Evolutionary conservation across 1,140 invertebrate genomes (phyloP).

Genomic region (Drosophila auraria): DNA sequence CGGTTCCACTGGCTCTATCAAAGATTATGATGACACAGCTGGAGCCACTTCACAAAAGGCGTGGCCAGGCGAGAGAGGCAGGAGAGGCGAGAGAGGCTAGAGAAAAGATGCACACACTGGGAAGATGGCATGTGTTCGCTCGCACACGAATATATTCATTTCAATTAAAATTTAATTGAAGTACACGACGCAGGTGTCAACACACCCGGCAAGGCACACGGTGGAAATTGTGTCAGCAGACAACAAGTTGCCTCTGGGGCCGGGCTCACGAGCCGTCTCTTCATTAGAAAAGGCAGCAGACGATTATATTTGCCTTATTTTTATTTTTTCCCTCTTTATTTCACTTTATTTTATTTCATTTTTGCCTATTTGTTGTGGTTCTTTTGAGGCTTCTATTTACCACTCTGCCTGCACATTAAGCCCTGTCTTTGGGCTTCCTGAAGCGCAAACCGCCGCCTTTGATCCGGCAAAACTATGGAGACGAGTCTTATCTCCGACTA

Average conservation of each 20-base stretch:
- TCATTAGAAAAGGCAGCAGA: slow-evolving; percentile 63
- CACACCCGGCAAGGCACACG: slow-evolving; percentile 41
- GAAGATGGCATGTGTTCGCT: slow-evolving; percentile 20
- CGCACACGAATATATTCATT: slow-evolving; percentile 67
- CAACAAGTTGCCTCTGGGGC: slow-evolving; percentile 49
- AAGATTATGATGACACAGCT: slow-evolving; percentile 57
- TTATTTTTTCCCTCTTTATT: slow-evolving; percentile 26
- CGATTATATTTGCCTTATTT: slow-evolving; percentile 58
- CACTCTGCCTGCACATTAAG: slow-evolving; percentile 10
- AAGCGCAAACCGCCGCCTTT: slow-evolving; percentile 49
- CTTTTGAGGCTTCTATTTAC: slow-evolving; percentile 4
- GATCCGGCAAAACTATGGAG: slow-evolving; percentile 27
- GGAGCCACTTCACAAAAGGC: slow-evolving; percentile 55
- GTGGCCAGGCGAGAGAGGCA: background rate
- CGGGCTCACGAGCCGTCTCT: slow-evolving; percentile 26
- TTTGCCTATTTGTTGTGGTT: slow-evolving; percentile 44
- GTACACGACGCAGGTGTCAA: slow-evolving; percentile 69
- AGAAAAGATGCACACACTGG: slow-evolving; percentile 45
- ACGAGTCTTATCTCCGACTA: slow-evolving; percentile 20
- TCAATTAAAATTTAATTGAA: slow-evolving; percentile 84
- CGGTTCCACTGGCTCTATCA: slow-evolving; percentile 22
- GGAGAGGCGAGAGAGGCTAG: background rate
- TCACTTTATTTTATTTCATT: slow-evolving; percentile 12
- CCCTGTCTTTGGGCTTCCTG: slow-evolving; percentile 18
- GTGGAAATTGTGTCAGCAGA: slow-evolving; percentile 77